phyloP scores from a whole-genome alignment of 2,888 invertebrate species.

The Cephus nigrinus region DNA sequence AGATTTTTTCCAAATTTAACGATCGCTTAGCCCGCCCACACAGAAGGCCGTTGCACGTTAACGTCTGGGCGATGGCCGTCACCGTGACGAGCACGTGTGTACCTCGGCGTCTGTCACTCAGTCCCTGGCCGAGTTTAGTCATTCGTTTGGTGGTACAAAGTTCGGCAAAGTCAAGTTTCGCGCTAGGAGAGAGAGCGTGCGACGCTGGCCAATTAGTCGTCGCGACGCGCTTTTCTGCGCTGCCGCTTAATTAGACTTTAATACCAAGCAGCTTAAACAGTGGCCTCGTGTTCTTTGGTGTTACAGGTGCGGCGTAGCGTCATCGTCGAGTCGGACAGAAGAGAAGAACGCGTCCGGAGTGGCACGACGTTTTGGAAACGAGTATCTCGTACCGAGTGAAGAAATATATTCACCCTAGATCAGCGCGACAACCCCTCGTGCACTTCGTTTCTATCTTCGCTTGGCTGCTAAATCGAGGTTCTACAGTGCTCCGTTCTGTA shows the following conservation, averaged over 20 bases:
- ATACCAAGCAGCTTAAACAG: background rate
- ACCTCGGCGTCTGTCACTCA: conserved; percentile 61
- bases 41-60: conserved; percentile 49
- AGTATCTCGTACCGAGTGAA: conserved; percentile 50
- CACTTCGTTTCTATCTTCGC: conserved; percentile 12
- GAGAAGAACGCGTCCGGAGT: conserved; percentile 56
- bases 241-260: background rate
- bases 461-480: conserved; percentile 45
- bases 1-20: conserved; percentile 52
- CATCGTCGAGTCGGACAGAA: conserved; percentile 63
- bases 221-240: conserved; percentile 6
- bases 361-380: conserved; percentile 55
- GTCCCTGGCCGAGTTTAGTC: conserved; percentile 27
- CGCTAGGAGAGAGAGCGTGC: conserved; percentile 20
- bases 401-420: conserved; percentile 22
- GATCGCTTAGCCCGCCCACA: conserved; percentile 62
- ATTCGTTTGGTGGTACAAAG: conserved; percentile 33
- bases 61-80: conserved; percentile 62
- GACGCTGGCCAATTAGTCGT: conserved; percentile 26
- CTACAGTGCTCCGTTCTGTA: conserved; percentile 57
- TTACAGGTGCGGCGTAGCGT: conserved; percentile 66
- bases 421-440: background rate
- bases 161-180: conserved; percentile 30
- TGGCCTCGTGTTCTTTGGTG: conserved; percentile 18
- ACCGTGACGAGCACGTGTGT: conserved; percentile 65